Evolutionary conservation across 2,113 vertebrate genomes (phyloP).

Genomic region (Sminthopsis crassicaudata): DNA sequence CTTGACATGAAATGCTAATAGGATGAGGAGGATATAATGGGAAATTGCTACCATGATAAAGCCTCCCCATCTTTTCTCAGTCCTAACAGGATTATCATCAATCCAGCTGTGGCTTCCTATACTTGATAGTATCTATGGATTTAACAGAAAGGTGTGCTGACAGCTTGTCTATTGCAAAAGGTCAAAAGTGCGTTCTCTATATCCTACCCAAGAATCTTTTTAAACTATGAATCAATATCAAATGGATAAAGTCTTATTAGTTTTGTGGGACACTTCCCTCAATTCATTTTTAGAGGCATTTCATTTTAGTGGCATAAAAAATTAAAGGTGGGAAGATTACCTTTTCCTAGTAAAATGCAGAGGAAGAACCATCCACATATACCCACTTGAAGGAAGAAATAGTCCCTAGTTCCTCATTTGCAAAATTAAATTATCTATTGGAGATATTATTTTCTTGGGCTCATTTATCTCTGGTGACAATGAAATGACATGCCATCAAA

Average conservation of each 20-base stretch:
- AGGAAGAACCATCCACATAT: background rate
- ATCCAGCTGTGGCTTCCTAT: background rate
- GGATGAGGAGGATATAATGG: background rate
- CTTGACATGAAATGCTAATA: conserved; percentile 14
- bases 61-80: background rate
- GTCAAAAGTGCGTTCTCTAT: background rate
- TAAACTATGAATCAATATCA: background rate
- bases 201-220: background rate
- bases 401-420: background rate
- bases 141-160: background rate
- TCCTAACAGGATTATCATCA: background rate
- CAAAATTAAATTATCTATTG: background rate
- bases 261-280: background rate
- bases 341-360: background rate
- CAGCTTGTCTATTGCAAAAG: background rate
- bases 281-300: background rate
- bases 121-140: background rate
- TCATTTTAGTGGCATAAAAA: background rate
- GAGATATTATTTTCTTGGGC: background rate
- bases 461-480: background rate
- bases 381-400: background rate
- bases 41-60: background rate
- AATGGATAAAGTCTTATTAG: background rate
- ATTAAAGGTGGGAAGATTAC: background rate
- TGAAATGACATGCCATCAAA: background rate